Base-by-base conservation (phyloP, 1,140 invertebrate species). In the Paraescarpia echinospica region DNA sequence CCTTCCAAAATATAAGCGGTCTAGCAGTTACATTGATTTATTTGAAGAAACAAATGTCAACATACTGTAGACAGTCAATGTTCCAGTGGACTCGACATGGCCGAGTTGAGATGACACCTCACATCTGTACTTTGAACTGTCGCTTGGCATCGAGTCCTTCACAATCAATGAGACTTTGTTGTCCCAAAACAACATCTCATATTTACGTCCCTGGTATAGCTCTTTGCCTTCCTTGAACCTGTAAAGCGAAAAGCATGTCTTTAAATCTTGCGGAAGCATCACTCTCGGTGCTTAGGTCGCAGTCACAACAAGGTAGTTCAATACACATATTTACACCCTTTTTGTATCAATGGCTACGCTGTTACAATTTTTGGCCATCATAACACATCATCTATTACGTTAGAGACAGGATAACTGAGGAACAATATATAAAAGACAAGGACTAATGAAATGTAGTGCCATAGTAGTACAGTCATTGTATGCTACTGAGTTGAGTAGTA, bases 121-220 rank as follows among this genome's bases (percentile, higher is more conserved):
- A 92, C 95, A 95, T 92, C 94, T 93, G 93, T 96, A 96, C 0
- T 94, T 94, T 88, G 95, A 95, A 90, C 95, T 93, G 93, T 96
- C 96, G n/a, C 93, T 94, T 88, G 94, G 94, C 92, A 95, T 94
- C n/a, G 95, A 95, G 59, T 96, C 94, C 91, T 96, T 95, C 34
- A 96, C 95, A 33, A 95, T 94, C 51, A 96, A 94, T 33, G 95
- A 93, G 8, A 95, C 95, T 89, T 95, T 94, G 59, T 95, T 95
- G 92, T 96, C 94, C 92, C 95, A 95, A 77, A 95, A 95, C 92
- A 95, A 95, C 94, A 95, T 96, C 92, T 95, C 94, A 93, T 96
- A 95, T 92, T 96, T 96, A 1, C 94, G 92, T 91, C 94, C 95
- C 93, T 95, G 95, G 92, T 94, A 94, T 5, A 96, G 93, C 93